Evolutionary conservation across 30 jellyfish, hydroid and myxozoan species (phyloP).

Genomic region (Phacellophora camtschatica): DNA sequence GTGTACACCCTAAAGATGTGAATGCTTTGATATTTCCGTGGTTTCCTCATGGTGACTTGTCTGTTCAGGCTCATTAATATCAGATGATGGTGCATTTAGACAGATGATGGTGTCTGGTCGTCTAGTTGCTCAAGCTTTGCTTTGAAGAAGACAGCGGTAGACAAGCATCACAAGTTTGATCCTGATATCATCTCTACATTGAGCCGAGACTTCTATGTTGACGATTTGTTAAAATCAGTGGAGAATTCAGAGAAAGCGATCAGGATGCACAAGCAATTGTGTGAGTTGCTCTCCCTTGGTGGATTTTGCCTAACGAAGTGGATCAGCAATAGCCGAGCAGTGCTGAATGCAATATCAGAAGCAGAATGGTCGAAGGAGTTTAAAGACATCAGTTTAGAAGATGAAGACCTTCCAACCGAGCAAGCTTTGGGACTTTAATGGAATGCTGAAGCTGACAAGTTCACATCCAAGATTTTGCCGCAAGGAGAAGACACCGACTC

Average conservation of each 20-base stretch:
- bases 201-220: conserved; percentile 31
- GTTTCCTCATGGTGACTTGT: conserved; percentile 37
- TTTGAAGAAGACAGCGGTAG: conserved; percentile 21
- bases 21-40: conserved; percentile 41
- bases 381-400: not conserved
- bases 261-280: not conserved
- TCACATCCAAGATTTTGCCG: not conserved
- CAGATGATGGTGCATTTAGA: conserved; percentile 42
- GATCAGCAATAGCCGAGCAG: conserved; percentile 1
- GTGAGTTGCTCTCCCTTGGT: not conserved
- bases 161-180: not conserved
- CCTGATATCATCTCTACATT: not conserved
- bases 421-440: conserved; percentile 48
- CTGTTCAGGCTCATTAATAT: not conserved
- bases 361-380: conserved; percentile 16
- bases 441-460: not conserved
- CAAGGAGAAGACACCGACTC: conserved; percentile 17
- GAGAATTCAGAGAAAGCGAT: conserved; percentile 5
- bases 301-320: conserved; percentile 45
- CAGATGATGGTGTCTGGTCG: conserved; percentile 2
- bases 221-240: conserved; percentile 24
- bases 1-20: conserved; percentile 26
- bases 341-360: not conserved
- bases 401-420: conserved; percentile 21
- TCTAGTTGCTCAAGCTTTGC: conserved; percentile 26